phyloP scores from a whole-genome alignment of 2,113 vertebrate species.

The Meriones unguiculatus region DNA sequence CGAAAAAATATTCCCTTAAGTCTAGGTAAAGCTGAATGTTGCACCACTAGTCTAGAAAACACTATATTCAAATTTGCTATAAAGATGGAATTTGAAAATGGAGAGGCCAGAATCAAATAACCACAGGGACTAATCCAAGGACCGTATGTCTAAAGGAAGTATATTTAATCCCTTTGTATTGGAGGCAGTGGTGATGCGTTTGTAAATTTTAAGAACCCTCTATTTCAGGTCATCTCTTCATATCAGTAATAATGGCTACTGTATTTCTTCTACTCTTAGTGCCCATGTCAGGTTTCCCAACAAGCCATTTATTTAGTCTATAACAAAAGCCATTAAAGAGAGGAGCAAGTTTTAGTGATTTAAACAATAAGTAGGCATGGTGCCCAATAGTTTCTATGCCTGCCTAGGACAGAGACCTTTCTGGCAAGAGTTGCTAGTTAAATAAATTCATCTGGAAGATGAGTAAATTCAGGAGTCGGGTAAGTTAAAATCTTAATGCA shows the following conservation, averaged over 20 bases:
- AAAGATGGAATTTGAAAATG: not conserved
- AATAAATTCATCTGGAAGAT: not conserved
- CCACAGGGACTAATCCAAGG: not conserved
- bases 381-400: not conserved
- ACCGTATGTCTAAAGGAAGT: not conserved
- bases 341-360: not conserved
- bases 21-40: not conserved
- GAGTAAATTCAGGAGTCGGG: not conserved
- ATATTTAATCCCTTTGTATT: not conserved
- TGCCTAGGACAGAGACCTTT: not conserved
- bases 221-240: not conserved
- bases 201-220: not conserved
- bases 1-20: not conserved
- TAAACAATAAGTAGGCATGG: not conserved
- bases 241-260: not conserved
- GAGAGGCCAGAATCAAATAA: not conserved
- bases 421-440: not conserved
- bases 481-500: not conserved
- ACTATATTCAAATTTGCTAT: not conserved
- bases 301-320: not conserved
- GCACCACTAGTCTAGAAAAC: not conserved
- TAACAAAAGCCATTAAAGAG: constrained; percentile 9
- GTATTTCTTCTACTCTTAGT: accelerated
- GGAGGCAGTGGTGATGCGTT: not conserved
- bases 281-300: not conserved